phyloP scores from a whole-genome alignment of 64 coral and sea anemone genomes.

The Pocillopora damicornis region DNA sequence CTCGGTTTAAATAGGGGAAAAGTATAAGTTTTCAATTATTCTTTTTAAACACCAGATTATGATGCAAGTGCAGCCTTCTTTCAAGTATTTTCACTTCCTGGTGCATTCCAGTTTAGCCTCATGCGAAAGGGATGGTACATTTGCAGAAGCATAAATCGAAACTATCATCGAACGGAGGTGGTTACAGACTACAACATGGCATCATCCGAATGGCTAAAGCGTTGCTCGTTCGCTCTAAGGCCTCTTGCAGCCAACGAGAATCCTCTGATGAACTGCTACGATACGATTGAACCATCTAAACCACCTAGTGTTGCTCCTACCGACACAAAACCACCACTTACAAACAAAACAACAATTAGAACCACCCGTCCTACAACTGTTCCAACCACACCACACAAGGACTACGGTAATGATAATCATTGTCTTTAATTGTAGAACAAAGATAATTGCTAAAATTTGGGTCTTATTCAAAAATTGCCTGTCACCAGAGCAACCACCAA shows the following conservation, averaged over 20 bases:
- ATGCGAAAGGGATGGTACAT: conserved; percentile 74
- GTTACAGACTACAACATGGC: conserved; percentile 60
- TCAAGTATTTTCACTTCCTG: conserved; percentile 52
- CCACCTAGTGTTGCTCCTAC: neutral
- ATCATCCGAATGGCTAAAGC: conserved; percentile 23
- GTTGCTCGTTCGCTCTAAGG: conserved; percentile 76
- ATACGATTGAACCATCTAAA: neutral
- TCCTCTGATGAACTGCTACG: conserved; percentile 67
- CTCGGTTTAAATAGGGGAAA: no score
- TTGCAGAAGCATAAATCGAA: conserved; percentile 51
- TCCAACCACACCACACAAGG: neutral
- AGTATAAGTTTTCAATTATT: no score
- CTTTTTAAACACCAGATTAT: neutral
- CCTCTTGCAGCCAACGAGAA: conserved; percentile 44
- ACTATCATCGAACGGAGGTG: conserved; percentile 31
- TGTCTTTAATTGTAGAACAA: neutral
- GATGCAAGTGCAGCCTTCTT: conserved; percentile 25
- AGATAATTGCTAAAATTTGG: no score
- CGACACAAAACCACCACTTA: neutral
- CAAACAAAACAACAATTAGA: neutral
- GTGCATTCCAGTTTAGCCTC: conserved; percentile 68
- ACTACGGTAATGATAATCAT: neutral
- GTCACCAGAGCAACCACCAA: neutral
- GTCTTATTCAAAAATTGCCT: no score
- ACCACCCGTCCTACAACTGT: neutral